These are phyloP conservation scores for Hemithea aestivaria DNA, from an alignment of 2,888 invertebrate genomes.

Conservation along the genomic window DNA sequence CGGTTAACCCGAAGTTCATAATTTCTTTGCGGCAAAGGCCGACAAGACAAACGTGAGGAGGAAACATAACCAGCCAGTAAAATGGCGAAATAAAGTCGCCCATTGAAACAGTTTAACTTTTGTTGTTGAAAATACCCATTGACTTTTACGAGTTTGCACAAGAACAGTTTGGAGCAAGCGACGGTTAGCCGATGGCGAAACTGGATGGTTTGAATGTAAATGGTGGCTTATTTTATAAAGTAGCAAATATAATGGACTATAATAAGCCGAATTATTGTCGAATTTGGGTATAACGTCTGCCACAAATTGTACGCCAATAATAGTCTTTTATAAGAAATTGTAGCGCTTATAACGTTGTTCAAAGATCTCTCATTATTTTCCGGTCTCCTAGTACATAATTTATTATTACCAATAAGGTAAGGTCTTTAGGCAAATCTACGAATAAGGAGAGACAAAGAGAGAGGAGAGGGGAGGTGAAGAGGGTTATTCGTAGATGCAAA, in stretches of 20 bases:
- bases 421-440: no score
- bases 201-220: conserved; percentile 3
- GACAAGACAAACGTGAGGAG: conserved; percentile 22
- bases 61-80: conserved; percentile 22
- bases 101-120: conserved; percentile 26
- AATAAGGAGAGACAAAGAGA: no score
- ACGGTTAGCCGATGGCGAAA: conserved; percentile 8
- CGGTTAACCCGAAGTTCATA: conserved; percentile 9
- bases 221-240: conserved; percentile 7
- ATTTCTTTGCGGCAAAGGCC: conserved; percentile 13
- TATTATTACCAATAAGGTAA: no score
- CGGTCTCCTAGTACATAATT: no score
- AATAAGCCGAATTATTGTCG: neutral
- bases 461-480: no score
- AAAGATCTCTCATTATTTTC: no score
- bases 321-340: no score
- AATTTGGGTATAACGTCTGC: neutral
- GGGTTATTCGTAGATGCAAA: no score
- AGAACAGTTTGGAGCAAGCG: conserved; percentile 15
- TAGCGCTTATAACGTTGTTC: no score
- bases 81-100: conserved; percentile 19
- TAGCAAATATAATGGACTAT: neutral
- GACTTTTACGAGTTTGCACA: conserved; percentile 26
- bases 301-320: no score
- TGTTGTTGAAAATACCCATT: conserved; percentile 27